A percentile compares a stretch with the other conserved stretches of the same genome.
These are phyloP conservation scores for Parapristionchus giblindavisi DNA, from an alignment of 2,888 invertebrate genomes.

Conservation along the genomic window DNA sequence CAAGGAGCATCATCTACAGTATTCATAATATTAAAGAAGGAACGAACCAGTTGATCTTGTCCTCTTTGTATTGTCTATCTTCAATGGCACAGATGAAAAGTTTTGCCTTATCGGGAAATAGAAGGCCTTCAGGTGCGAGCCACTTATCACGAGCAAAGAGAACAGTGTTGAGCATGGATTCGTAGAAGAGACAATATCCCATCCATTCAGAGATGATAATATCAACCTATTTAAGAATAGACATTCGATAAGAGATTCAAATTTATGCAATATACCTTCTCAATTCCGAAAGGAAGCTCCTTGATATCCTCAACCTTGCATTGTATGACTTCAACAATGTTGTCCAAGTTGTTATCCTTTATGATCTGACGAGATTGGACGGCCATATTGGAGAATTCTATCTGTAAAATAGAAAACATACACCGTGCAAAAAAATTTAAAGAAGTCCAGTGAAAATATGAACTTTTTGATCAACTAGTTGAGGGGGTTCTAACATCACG, in stretches of 20 bases:
- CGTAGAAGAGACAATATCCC: conserved; percentile 92
- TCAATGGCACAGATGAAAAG: conserved; percentile 85
- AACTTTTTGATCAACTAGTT: too few species aligned
- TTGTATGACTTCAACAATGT: conserved; percentile 71
- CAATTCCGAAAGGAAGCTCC: conserved; percentile 85
- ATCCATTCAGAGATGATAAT: conserved; percentile 87
- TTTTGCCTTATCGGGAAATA: conserved; percentile 91
- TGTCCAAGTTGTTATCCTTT: conserved; percentile 75
- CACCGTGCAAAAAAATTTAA: conserved; percentile 38
- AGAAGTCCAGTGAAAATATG: not conserved
- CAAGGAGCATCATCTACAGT: conserved; percentile 40
- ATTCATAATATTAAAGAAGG: not conserved
- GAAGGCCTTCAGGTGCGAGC: conserved; percentile 83
- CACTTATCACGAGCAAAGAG: conserved; percentile 96
- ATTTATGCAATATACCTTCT: conserved; percentile 72
- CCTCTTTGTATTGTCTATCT: conserved; percentile 98
- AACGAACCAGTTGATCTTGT: conserved; percentile 91
- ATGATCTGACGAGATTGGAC: conserved; percentile 95
- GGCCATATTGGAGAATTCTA: conserved; percentile 98
- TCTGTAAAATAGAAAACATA: conserved; percentile 70
- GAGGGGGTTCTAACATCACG: too few species aligned
- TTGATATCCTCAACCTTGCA: conserved; percentile 88
- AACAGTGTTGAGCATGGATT: conserved; percentile 99
- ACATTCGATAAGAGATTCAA: not conserved
- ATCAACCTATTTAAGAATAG: conserved; percentile 77